Evolutionary conservation across 2,797 vertebrate genomes (phyloP).

Genomic region (Muscicapa striata): DNA sequence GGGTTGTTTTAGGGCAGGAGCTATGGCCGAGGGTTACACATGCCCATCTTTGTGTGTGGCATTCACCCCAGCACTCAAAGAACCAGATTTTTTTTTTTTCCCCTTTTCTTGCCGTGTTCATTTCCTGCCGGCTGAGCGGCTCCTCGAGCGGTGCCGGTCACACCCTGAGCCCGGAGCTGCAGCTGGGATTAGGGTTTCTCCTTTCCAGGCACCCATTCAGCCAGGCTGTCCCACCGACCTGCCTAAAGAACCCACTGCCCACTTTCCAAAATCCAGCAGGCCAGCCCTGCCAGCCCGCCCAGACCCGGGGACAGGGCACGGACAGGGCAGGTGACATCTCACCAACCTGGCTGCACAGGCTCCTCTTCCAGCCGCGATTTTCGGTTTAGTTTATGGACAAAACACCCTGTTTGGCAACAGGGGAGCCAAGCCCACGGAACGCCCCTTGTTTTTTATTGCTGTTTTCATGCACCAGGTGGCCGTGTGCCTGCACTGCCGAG

Average conservation of each 20-base stretch:
- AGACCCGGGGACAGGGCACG: background rate
- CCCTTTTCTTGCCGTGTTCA: background rate
- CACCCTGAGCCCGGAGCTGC: background rate
- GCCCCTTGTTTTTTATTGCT: background rate
- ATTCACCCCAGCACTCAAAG: background rate
- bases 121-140: background rate
- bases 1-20: background rate
- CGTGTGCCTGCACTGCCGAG: background rate
- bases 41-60: background rate
- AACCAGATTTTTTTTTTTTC: no score
- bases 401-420: background rate
- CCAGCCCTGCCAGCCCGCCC: background rate
- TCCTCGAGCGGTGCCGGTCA: fast-evolving
- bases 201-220: background rate
- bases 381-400: background rate
- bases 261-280: fast-evolving
- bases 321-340: background rate
- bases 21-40: fast-evolving
- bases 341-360: fast-evolving
- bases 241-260: background rate
- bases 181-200: background rate
- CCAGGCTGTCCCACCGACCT: fast-evolving
- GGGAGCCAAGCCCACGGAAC: background rate
- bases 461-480: background rate
- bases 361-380: background rate